Conservation (phyloP, 2,113 vertebrate species). For the Otis tarda region DNA sequence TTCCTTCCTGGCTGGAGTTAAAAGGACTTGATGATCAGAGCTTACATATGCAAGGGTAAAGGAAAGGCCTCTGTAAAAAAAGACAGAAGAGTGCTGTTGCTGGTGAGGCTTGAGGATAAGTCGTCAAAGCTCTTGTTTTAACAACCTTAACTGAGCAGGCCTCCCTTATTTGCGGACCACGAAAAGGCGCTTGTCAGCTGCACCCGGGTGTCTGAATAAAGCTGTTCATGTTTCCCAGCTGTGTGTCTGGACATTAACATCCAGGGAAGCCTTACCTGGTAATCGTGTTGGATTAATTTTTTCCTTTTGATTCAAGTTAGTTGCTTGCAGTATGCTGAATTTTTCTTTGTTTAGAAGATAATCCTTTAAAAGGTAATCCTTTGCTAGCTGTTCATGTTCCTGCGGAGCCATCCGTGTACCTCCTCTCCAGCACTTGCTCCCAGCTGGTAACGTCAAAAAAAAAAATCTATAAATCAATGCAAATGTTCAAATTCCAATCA, state of each 20-base stretch:
- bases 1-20: slow-evolving; percentile 37
- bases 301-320: slow-evolving; percentile 23
- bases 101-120: slow-evolving; percentile 1
- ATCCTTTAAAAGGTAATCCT: slow-evolving; percentile 53
- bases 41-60: background rate
- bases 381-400: background rate
- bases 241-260: background rate
- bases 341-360: slow-evolving; percentile 55
- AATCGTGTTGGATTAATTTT: slow-evolving; percentile 43
- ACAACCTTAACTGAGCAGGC: background rate
- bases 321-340: background rate
- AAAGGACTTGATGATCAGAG: slow-evolving; percentile 21
- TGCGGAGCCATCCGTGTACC: background rate
- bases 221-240: background rate
- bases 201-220: background rate
- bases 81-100: background rate
- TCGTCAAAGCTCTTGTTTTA: slow-evolving; percentile 2
- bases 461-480: background rate
- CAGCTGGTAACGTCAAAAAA: background rate
- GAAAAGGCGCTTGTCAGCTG: background rate
- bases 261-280: slow-evolving; percentile 9
- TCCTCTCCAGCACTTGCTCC: background rate
- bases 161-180: background rate
- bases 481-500: slow-evolving; percentile 48
- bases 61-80: slow-evolving; percentile 6